Conservation (phyloP, 1,140 invertebrate genomes). For the Pogonomyrmex barbatus region DNA sequence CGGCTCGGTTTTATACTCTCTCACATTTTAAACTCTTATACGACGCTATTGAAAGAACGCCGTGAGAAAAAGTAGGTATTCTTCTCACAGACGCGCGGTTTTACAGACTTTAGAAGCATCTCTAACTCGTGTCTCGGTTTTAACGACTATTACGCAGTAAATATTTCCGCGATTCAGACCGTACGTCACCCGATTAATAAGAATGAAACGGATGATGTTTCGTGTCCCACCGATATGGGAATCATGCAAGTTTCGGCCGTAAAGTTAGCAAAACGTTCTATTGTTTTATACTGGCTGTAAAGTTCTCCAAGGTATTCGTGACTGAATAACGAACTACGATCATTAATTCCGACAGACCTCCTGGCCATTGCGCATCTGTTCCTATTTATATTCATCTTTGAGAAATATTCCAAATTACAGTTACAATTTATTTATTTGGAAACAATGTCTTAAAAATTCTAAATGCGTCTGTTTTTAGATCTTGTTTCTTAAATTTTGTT, state of each 20-base stretch:
- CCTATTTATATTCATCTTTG: not conserved
- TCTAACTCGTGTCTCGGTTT: conserved; percentile 64
- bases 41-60: conserved; percentile 34
- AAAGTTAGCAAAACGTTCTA: conserved; percentile 74
- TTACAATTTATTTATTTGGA: not conserved
- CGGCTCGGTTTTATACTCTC: conserved; percentile 35
- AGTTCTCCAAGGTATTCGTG: conserved; percentile 76
- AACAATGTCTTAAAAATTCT: not conserved
- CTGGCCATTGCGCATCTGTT: not conserved
- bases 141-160: conserved; percentile 83
- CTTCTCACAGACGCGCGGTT: conserved; percentile 23
- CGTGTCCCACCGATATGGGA: conserved; percentile 43
- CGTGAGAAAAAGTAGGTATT: conserved; percentile 43
- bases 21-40: conserved; percentile 24
- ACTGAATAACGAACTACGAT: conserved; percentile 34
- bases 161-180: conserved; percentile 76
- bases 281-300: conserved; percentile 80
- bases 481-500: too few species aligned
- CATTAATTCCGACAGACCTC: conserved; percentile 18
- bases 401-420: not conserved
- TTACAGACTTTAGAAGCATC: not conserved
- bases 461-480: not conserved
- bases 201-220: conserved; percentile 25
- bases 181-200: conserved; percentile 59
- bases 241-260: conserved; percentile 52